phyloP scores from a whole-genome alignment of 2,113 vertebrate species.

The Propithecus coquereli region DNA sequence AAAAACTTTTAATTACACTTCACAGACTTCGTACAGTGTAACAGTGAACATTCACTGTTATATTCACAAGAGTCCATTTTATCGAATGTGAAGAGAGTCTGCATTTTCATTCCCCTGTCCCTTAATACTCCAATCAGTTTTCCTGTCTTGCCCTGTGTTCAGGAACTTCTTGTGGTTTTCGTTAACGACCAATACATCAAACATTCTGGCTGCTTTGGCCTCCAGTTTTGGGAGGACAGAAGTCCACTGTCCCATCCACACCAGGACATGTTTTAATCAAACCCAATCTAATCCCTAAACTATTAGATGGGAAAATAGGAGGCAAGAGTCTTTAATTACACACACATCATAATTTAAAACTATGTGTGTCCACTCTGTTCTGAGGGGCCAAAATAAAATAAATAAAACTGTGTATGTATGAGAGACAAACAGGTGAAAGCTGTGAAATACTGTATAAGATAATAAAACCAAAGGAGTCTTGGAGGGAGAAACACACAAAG shows the following conservation, averaged over 20 bases:
- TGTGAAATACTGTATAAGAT: neutral
- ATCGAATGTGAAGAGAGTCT: neutral
- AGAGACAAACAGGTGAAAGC: neutral
- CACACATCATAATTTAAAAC: neutral
- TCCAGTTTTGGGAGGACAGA: neutral
- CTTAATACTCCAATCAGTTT: neutral
- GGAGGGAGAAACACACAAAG: neutral
- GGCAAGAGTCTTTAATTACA: neutral
- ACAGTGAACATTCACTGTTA: conserved; percentile 50
- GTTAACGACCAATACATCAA: neutral
- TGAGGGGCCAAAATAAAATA: too few species aligned
- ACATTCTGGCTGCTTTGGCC: neutral
- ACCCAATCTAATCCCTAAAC: neutral
- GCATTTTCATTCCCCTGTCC: neutral
- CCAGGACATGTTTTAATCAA: neutral
- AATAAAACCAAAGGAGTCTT: neutral
- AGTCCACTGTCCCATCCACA: neutral
- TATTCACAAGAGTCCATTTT: conserved; percentile 51
- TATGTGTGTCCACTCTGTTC: too few species aligned
- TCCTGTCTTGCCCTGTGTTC: neutral
- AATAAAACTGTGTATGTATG: neutral
- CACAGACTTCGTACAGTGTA: conserved; percentile 66
- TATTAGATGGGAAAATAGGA: neutral
- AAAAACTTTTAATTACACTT: conserved; percentile 77
- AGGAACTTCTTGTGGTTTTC: neutral